Base-by-base conservation (phyloP, 2,113 vertebrate genomes). In the Platanista minor region DNA sequence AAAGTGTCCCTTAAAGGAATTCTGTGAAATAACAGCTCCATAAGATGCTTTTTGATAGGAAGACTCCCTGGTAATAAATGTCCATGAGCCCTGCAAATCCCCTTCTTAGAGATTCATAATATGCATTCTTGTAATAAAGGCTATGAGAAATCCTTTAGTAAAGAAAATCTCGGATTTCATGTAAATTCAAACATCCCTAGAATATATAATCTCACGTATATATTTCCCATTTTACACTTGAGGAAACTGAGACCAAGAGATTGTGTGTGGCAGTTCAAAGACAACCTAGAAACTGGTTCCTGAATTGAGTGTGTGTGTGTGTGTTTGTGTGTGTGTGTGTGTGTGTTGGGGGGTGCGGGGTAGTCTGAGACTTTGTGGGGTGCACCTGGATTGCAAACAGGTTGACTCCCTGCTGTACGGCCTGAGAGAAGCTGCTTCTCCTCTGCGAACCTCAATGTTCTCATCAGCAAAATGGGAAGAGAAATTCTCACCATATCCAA, bases 201-300 rank as follows among this genome's bases (percentile, higher is more conserved):
- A 78, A 27, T 59, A 7, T 3, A 36, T 5, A 0, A 17, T 43
- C 14, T 83, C 61, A 59, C n/a, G 11, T 29, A 5, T 29, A 25
- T 21, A 96, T 93, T 96, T 95, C 82, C 91, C 95, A 54, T 33
- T 83, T 82, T 12, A 23, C 59, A 18, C 18, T 17, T 27, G 84
- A 39, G 64, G 80, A 89, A 87, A 97, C 72, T 69, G 93, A 94
- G 69, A 62, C 62, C 21, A 29, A 25, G 54, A 72, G 20, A 54
- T 10, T 29, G 23, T 2, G 8, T 17, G 57, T 3, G 25, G 36
- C 2, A 5, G 41, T 14, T 67, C 18, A 43, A 59, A 86, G 21
- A 25, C 31, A 21, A 4, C 54, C 8, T n/a, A 3, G 15, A n/a
- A 11, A 31, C 8, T 20, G 66, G 23, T 27, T 69, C 39, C 33